Conservation (phyloP, 92 coral and sea anemone genomes). For the Siderastrea siderea region DNA sequence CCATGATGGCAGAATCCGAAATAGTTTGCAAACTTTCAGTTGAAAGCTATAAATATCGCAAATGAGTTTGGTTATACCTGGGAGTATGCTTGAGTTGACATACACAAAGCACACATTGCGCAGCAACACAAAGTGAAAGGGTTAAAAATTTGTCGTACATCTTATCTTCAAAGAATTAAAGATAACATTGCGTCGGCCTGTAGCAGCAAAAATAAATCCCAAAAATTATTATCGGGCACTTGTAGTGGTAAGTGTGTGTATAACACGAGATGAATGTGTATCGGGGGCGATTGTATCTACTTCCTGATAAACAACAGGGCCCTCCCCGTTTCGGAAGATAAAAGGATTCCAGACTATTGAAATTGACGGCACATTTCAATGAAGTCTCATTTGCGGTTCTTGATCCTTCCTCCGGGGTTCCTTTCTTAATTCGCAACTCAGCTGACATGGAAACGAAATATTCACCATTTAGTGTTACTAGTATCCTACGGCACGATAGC, state of each 20-base stretch:
- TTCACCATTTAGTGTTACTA: constrained; percentile 34
- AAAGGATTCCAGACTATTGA: constrained; percentile 47
- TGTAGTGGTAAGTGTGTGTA: constrained; percentile 33
- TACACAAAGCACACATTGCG: constrained; percentile 13
- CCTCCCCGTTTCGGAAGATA: constrained; percentile 53
- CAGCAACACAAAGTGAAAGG: background rate
- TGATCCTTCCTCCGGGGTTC: constrained; percentile 59
- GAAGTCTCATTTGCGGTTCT: constrained; percentile 55
- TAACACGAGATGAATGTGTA: constrained; percentile 1
- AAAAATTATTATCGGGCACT: constrained; percentile 23
- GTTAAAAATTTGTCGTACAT: background rate
- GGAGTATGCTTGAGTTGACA: constrained; percentile 21
- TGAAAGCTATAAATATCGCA: constrained; percentile 25
- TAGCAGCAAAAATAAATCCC: background rate
- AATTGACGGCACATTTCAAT: constrained; percentile 39
- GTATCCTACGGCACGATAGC: constrained; percentile 35
- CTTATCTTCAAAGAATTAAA: background rate
- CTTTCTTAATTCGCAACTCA: constrained; percentile 43
- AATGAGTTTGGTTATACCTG: background rate
- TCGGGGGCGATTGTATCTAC: constrained; percentile 28
- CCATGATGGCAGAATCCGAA: constrained; percentile 21
- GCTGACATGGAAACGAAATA: constrained; percentile 58
- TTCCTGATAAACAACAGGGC: constrained; percentile 59
- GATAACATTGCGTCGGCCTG: background rate
- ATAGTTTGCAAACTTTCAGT: constrained; percentile 8